Percentiles rank a stretch among this genome's conserved stretches.
Evolutionary conservation across 2,797 vertebrate genomes (phyloP).

Genomic region (Hoplostethus atlanticus): DNA sequence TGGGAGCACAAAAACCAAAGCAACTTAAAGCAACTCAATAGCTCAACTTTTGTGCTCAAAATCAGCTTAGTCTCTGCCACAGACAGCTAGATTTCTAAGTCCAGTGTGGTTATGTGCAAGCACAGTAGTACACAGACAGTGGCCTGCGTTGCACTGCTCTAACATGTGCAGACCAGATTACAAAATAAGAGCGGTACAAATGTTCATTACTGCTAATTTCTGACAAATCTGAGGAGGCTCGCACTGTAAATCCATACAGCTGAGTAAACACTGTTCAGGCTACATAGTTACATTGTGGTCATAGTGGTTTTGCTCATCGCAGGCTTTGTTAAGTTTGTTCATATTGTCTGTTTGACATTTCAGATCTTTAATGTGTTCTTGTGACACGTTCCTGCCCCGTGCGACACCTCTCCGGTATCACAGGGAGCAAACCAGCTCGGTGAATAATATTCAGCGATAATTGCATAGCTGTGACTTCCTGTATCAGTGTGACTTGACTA

Average conservation of each 20-base stretch:
- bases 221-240: neutral
- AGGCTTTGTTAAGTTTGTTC: neutral
- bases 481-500: constrained; percentile 39
- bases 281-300: neutral
- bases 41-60: constrained; percentile 19
- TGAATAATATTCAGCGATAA: constrained; percentile 52
- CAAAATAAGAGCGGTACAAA: neutral
- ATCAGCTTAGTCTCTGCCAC: neutral
- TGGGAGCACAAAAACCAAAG: neutral
- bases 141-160: neutral
- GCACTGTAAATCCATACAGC: neutral
- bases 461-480: constrained; percentile 50
- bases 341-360: neutral
- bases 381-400: constrained; percentile 13
- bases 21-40: neutral
- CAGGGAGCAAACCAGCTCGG: constrained; percentile 32
- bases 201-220: neutral
- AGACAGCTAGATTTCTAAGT: neutral
- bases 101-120: no score
- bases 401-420: constrained; percentile 19
- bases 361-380: neutral
- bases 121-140: neutral
- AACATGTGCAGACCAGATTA: no score
- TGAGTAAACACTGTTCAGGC: neutral
- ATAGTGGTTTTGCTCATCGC: neutral